Evolutionary conservation across 2,797 vertebrate species (phyloP).

Genomic region (Heterohyrax brucei): DNA sequence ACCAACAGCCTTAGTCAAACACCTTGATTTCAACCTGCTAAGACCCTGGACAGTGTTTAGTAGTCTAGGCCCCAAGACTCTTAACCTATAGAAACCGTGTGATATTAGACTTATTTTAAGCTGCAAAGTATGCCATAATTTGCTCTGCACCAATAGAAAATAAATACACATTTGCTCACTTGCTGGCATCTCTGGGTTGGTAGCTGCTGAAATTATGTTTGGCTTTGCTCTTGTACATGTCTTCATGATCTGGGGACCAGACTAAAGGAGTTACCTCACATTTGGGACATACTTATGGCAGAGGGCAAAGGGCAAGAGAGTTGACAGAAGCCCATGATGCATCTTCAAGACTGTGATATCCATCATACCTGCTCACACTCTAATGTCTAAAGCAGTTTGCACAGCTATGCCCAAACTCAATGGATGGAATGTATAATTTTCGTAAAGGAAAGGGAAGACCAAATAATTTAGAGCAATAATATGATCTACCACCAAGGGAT

Average conservation of each 20-base stretch:
- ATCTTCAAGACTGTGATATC: neutral
- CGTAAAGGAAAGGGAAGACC: neutral
- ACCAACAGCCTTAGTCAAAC: neutral
- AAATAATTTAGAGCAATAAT: slow-evolving; percentile 21
- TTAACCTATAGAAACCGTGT: neutral
- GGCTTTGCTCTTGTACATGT: neutral
- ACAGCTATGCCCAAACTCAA: neutral
- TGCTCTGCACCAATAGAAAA: neutral
- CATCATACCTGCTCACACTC: neutral
- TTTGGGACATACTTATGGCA: neutral
- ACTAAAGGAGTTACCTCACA: neutral
- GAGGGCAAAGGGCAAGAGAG: neutral
- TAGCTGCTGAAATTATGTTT: neutral
- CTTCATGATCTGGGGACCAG: neutral
- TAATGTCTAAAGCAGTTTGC: neutral
- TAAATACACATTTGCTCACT: neutral
- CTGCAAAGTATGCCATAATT: neutral
- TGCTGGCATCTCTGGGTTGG: neutral
- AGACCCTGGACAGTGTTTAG: neutral
- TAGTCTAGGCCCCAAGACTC: neutral
- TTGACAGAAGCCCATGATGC: neutral
- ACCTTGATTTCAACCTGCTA: neutral
- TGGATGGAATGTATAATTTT: neutral
- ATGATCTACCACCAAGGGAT: neutral
- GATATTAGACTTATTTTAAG: neutral